Evolutionary conservation across 2,888 invertebrate genomes (phyloP).

Genomic region (Rhaphigaster nebulosa): DNA sequence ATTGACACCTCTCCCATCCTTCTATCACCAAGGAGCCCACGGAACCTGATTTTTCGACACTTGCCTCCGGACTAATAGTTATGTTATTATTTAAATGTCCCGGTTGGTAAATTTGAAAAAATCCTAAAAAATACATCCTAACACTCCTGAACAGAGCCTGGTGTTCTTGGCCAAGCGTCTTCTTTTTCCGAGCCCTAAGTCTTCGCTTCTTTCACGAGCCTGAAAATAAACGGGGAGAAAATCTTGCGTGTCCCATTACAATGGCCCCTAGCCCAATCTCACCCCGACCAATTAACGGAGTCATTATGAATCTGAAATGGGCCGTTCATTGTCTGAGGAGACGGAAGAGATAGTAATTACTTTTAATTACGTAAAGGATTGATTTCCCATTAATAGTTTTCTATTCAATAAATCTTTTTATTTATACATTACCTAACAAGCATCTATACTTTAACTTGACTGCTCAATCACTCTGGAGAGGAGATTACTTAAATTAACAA

Average conservation of each 20-base stretch:
- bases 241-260: background rate
- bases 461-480: too few relatives aligned
- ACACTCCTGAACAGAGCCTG: background rate
- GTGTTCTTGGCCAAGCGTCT: background rate
- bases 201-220: background rate
- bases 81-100: too few relatives aligned
- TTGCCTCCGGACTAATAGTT: too few relatives aligned
- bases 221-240: background rate
- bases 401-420: background rate
- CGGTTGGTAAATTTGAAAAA: too few relatives aligned
- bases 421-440: too few relatives aligned
- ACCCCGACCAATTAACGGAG: background rate
- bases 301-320: background rate
- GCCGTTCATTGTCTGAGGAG: background rate
- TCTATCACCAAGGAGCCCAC: too few relatives aligned
- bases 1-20: too few relatives aligned
- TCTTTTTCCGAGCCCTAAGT: background rate
- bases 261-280: background rate
- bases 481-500: too few relatives aligned
- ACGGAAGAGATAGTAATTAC: background rate
- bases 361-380: background rate
- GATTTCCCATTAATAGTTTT: background rate
- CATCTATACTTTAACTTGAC: too few relatives aligned
- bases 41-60: too few relatives aligned
- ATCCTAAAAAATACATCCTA: too few relatives aligned